Base-by-base conservation (phyloP, 2,888 invertebrate species). In the Saturnia pavonia region DNA sequence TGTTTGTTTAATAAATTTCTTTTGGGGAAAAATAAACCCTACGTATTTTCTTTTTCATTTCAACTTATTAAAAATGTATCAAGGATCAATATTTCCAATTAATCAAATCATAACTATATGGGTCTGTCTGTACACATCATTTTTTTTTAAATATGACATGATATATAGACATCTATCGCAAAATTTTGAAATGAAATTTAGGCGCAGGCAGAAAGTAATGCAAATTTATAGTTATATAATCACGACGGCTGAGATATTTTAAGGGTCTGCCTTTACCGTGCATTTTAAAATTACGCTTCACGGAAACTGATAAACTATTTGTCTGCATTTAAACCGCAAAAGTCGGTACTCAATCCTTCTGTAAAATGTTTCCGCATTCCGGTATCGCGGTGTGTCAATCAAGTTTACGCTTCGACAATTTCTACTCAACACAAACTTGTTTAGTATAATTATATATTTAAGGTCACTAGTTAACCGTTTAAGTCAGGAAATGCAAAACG, bases 371-470 rank as follows among this genome's bases (percentile, higher is more conserved):
- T 60, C 57, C 57, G 25, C 57, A 25, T 60, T 14, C 57, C 14
- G 27, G 3, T 60, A 6, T 60, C 3, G 27, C 14, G 27, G 3
- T 60, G 2, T 27, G 57, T 27, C 57, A 60, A 27, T 25, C 25
- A 25, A 27, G 27, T 60, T 27, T 60, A 22, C 25, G 14, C 57
- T 60, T 60, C 57, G 57, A 60, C 27, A 60, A 27, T 60, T 60
- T 60, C 57, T 14, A 60, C 57, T 54, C 8, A 54, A 22, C n/a
- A 54, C n/a, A 22, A 54, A 60, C 57, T 27, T 60, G 57, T 60
- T 60, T 14, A n/a, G n/a, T n/a, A n/a, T n/a, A n/a, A n/a, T n/a
- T n/a, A 22, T 54, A 25, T 25, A 60, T 25, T 60, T 60, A 60
- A 60, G 57, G 57, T 60, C 57, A 60, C 57, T 12, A 22, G 11